phyloP scores from a whole-genome alignment of 92 coral and sea anemone species.

The Parazoanthus swiftii region DNA sequence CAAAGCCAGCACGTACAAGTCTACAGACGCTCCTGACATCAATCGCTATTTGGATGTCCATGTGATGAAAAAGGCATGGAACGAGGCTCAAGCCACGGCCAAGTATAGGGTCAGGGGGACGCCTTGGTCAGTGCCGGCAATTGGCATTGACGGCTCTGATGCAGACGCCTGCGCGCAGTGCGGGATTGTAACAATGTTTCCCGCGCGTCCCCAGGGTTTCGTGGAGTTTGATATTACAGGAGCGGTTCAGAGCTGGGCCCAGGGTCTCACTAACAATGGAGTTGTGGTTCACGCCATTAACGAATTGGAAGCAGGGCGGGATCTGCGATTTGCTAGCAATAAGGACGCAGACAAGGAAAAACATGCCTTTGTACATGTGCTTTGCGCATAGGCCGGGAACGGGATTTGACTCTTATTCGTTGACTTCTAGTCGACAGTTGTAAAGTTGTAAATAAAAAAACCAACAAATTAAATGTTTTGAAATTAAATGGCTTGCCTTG shows the following conservation, averaged over 20 bases:
- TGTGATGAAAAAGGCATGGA: constrained; percentile 66
- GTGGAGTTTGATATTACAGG: constrained; percentile 74
- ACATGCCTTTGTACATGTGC: constrained; percentile 58
- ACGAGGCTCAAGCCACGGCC: constrained; percentile 65
- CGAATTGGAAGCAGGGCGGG: constrained; percentile 54
- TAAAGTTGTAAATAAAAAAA: not conserved
- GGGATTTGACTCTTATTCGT: not conserved
- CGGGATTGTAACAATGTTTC: constrained; percentile 55
- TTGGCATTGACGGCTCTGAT: constrained; percentile 51
- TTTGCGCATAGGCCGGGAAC: constrained; percentile 38
- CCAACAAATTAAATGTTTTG: not conserved
- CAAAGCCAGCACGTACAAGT: constrained; percentile 51
- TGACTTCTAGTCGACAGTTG: not conserved
- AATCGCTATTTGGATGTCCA: constrained; percentile 57
- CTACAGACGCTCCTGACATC: constrained; percentile 42
- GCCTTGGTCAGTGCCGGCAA: constrained; percentile 46
- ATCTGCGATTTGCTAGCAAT: constrained; percentile 67
- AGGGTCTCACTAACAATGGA: constrained; percentile 65
- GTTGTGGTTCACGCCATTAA: constrained; percentile 59
- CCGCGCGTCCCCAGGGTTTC: constrained; percentile 64
- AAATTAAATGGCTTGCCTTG: not conserved
- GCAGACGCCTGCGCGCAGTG: constrained; percentile 42
- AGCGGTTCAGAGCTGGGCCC: constrained; percentile 61
- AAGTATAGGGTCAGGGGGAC: constrained; percentile 29
- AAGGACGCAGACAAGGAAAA: constrained; percentile 23